Evolutionary conservation across 2,888 invertebrate species (phyloP).

Genomic region (Andrena hattorfiana): DNA sequence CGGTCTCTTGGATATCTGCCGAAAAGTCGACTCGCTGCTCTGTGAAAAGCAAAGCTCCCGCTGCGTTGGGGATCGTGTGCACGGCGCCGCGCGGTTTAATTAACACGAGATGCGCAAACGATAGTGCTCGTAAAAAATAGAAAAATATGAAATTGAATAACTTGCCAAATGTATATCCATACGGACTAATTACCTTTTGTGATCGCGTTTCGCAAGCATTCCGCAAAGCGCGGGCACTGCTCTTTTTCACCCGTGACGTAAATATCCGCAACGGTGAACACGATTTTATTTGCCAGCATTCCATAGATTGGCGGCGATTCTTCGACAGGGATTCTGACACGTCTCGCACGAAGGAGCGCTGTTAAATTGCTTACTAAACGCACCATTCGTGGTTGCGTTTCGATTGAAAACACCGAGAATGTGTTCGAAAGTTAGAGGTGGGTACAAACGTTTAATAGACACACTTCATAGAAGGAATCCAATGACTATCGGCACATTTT

Average conservation of each 20-base stretch:
- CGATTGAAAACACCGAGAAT: background rate
- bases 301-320: background rate
- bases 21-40: no score
- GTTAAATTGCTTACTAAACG: background rate
- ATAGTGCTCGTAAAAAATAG: background rate
- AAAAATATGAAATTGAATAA: background rate
- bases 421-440: background rate
- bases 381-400: slow-evolving; percentile 4
- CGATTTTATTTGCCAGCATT: slow-evolving; percentile 1
- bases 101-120: background rate
- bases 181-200: background rate
- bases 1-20: background rate
- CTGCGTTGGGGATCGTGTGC: no score
- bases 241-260: background rate
- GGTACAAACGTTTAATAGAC: no score
- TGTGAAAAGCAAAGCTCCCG: no score
- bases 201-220: background rate
- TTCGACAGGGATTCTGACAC: background rate
- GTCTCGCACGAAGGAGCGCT: background rate
- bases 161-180: background rate
- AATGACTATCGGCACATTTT: no score
- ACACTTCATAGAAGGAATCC: no score
- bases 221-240: background rate
- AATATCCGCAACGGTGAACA: slow-evolving; percentile 5
- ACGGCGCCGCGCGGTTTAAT: background rate